These are phyloP conservation scores for Yponomeuta plumbellus DNA, from an alignment of 2,888 invertebrate genomes.

Conservation along the genomic window DNA sequence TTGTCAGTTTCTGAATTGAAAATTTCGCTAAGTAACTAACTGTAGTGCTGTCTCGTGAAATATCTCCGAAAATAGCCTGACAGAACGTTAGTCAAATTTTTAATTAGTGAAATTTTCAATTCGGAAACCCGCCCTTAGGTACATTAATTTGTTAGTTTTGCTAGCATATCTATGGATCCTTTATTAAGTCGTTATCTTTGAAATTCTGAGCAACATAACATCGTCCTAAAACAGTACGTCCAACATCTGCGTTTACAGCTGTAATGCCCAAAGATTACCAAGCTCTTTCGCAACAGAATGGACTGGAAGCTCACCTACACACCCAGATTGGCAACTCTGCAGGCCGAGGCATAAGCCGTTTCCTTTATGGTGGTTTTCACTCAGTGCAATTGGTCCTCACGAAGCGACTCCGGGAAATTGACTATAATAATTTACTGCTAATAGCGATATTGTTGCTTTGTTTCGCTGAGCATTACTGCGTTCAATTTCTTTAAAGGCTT, in stretches of 20 bases:
- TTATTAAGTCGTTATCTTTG: background rate
- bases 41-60: too few species aligned
- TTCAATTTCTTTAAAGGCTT: conserved; percentile 43
- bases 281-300: background rate
- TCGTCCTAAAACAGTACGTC: background rate
- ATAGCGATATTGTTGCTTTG: conserved; percentile 42
- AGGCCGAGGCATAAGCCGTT: conserved; percentile 33
- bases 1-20: too few species aligned
- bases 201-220: background rate
- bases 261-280: background rate
- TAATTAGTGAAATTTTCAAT: too few species aligned
- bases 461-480: conserved; percentile 37
- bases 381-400: conserved; percentile 61
- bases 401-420: conserved; percentile 47
- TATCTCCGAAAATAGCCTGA: too few species aligned
- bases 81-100: too few species aligned
- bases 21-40: too few species aligned
- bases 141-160: background rate
- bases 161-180: background rate
- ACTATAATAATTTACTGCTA: conserved; percentile 59
- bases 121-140: too few species aligned
- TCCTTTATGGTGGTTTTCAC: conserved; percentile 63
- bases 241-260: background rate
- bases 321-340: conserved; percentile 32
- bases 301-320: background rate